Base-by-base conservation (phyloP, 1,140 invertebrate species). In the Oreohelix idahoensis region DNA sequence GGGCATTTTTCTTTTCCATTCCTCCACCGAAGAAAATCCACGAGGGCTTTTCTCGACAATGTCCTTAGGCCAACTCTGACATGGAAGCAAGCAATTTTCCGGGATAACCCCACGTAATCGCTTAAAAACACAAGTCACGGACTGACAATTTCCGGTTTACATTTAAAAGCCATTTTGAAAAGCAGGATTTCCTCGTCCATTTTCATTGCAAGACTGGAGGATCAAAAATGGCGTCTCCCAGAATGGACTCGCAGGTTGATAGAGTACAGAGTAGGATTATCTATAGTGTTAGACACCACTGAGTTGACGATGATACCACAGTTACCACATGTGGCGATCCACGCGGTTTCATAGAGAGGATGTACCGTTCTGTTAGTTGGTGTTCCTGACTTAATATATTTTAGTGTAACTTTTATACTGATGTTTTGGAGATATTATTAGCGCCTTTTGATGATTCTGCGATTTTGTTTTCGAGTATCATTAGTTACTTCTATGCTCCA, bases 161-260 rank as follows among this genome's bases (percentile, higher is more conserved):
- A 58, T 58, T 58, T 58, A 58, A 58, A 58, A 58, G 26, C 53
- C 53, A 58, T 58, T 58, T 58, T 58, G 53, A 58, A 58, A 23
- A 5, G 53, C 53, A 58, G 53, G 15, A 58, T 58, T 58, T 58
- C 53, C 53, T 58, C 5, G 53, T 58, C 45, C 53, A 58, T 58
- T 58, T 58, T 58, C 53, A n/a, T n/a, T 8, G 53, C 53, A 15
- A n/a, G 26, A 23, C 53, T 58, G 15, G 5, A n/a, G 53, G 26
- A 23, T 15, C 15, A n/a, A 15, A 58, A 23, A n/a, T 4, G 5
- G 26, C 4, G 26, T 15, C 15, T 58, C 53, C 26, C 5, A 58
- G 53, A 58, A 58, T 58, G 53, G 53, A n/a, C 15, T 58, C 23
- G 13, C 4, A 58, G 53, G 23, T 58, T 15, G 13, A 58, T 4